Evolutionary conservation across 2,797 vertebrate species (phyloP).

Genomic region (Crotalus adamanteus): DNA sequence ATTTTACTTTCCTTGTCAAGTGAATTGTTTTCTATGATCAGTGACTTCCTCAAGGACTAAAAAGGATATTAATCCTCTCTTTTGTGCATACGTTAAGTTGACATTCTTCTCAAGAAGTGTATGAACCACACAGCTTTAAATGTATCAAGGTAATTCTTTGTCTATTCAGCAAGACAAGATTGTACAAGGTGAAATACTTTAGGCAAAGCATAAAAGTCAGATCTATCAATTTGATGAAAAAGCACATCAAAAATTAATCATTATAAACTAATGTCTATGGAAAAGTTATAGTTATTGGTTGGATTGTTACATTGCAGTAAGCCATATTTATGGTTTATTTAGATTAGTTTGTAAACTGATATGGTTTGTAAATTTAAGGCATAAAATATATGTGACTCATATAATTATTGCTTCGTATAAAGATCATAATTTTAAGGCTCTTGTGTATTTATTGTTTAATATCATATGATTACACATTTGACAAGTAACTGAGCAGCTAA

Average conservation of each 20-base stretch:
- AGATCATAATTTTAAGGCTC: not conserved
- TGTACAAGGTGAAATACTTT: conserved; percentile 11
- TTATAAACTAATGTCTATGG: not conserved
- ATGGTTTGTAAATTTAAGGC: not conserved
- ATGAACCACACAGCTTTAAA: conserved; percentile 10
- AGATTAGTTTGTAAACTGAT: not conserved
- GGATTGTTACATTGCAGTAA: not conserved
- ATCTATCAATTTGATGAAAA: not conserved
- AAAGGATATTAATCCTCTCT: conserved; percentile 30
- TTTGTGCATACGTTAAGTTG: not conserved
- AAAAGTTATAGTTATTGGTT: not conserved
- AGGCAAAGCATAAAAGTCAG: not conserved
- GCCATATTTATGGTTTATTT: not conserved
- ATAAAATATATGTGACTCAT: not conserved
- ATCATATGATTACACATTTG: no score
- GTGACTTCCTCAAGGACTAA: conserved; percentile 19
- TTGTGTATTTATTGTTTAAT: no score
- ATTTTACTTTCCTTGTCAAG: conserved; percentile 31
- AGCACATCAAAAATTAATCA: not conserved
- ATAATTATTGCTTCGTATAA: not conserved
- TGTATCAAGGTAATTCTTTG: not conserved
- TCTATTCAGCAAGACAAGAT: not conserved
- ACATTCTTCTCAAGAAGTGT: not conserved
- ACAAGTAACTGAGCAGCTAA: no score
- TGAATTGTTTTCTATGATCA: conserved; percentile 26